phyloP scores from a whole-genome alignment of 2,888 invertebrate species.

The Apantesis nais region DNA sequence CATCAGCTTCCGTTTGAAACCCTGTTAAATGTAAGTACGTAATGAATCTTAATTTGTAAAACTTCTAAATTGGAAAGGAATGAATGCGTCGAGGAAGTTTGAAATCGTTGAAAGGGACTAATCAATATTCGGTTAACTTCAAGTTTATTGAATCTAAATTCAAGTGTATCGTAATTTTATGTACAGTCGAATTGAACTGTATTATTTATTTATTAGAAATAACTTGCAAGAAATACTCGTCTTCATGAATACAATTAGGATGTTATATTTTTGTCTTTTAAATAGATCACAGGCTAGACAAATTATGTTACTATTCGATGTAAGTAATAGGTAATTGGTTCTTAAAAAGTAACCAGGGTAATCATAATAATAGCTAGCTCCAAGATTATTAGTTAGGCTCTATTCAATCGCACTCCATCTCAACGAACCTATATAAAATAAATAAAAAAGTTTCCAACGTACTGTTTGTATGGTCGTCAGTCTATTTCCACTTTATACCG shows the following conservation, averaged over 20 bases:
- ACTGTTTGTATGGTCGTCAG: neutral
- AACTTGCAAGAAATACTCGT: neutral
- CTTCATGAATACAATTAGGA: neutral
- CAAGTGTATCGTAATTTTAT: neutral
- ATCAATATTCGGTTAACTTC: slow-evolving; percentile 13
- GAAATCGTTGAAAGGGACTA: slow-evolving; percentile 8
- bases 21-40: slow-evolving; percentile 23
- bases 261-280: neutral
- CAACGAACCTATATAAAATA: neutral
- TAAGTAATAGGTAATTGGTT: too few species aligned
- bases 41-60: slow-evolving; percentile 27
- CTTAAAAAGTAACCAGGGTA: neutral
- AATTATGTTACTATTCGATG: too few species aligned
- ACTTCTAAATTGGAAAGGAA: slow-evolving; percentile 31
- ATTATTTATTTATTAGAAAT: neutral
- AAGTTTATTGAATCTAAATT: neutral
- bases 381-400: too few species aligned
- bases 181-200: neutral
- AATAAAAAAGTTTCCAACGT: neutral
- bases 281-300: neutral
- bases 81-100: slow-evolving; percentile 25
- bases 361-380: neutral
- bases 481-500: neutral
- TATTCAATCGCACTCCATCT: neutral
- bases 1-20: slow-evolving; percentile 22